Conservation (phyloP, 2,888 invertebrate species). For the Keiferia lycopersicella region DNA sequence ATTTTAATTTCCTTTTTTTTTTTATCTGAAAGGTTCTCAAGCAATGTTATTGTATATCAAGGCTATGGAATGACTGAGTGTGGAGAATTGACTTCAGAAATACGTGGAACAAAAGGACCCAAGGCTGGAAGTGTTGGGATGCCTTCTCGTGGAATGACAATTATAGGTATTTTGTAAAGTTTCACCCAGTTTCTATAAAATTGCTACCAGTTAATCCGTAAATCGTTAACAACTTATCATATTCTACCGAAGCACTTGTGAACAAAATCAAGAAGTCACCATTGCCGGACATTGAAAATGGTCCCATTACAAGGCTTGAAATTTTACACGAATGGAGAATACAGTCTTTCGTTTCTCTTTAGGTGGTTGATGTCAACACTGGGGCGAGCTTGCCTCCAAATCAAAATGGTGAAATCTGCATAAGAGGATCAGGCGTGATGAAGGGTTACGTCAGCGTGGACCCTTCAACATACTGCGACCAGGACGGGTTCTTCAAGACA, state of each 20-base stretch:
- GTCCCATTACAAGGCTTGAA: too few species aligned
- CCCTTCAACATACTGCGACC: background rate
- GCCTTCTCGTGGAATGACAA: slow-evolving; percentile 57
- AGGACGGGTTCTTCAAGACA: slow-evolving; percentile 34
- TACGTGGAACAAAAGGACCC: slow-evolving; percentile 54
- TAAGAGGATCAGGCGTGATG: slow-evolving; percentile 60
- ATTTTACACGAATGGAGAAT: too few species aligned
- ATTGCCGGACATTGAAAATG: too few species aligned
- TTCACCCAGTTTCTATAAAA: too few species aligned
- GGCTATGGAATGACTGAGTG: slow-evolving; percentile 69
- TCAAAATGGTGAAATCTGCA: slow-evolving; percentile 66
- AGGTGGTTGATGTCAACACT: slow-evolving; percentile 72
- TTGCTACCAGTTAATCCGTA: too few species aligned
- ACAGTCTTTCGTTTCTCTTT: too few species aligned
- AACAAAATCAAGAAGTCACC: too few species aligned
- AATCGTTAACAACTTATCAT: too few species aligned
- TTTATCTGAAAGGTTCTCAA: slow-evolving; percentile 60
- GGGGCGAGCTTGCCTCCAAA: slow-evolving; percentile 64
- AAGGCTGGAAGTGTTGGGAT: slow-evolving; percentile 58
- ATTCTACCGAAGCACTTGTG: too few species aligned
- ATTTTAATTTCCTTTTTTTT: too few species aligned
- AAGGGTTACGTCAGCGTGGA: slow-evolving; percentile 57
- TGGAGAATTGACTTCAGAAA: slow-evolving; percentile 65
- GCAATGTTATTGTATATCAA: slow-evolving; percentile 52
- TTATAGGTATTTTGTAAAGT: too few species aligned